Conservation (phyloP, 2,113 vertebrate species). For the Erythrocercus mccallii region DNA sequence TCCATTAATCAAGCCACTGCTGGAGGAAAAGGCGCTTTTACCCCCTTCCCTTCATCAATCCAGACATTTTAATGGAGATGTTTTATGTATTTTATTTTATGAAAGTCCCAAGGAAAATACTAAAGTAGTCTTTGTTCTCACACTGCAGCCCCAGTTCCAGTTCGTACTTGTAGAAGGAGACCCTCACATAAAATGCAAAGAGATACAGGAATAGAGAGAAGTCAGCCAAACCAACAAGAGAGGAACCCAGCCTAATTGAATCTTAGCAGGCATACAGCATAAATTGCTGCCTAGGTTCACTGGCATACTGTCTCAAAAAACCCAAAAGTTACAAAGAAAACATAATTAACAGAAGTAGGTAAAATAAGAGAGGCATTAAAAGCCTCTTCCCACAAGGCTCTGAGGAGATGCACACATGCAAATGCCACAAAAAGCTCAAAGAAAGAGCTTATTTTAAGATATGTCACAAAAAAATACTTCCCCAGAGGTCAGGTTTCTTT, state of each 20-base stretch:
- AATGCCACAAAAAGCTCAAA: not conserved
- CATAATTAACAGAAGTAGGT: not conserved
- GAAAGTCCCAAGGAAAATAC: not conserved
- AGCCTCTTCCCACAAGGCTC: not conserved
- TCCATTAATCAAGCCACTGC: constrained; percentile 45
- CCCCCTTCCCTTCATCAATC: not conserved
- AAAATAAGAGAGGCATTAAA: not conserved
- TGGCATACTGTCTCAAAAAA: not conserved
- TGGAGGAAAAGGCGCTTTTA: not conserved
- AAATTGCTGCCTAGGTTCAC: not conserved
- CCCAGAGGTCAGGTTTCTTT: not conserved
- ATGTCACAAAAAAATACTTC: not conserved
- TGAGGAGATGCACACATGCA: not conserved
- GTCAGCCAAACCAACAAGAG: not conserved
- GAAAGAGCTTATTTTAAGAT: not conserved
- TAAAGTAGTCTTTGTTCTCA: not conserved
- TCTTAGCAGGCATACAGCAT: not conserved
- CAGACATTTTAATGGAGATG: not conserved
- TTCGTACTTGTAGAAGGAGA: not conserved
- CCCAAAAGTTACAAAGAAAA: not conserved
- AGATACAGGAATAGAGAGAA: not conserved
- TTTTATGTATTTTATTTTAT: constrained; percentile 3
- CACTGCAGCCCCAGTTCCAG: not conserved
- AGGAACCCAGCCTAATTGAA: not conserved
- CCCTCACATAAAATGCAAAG: not conserved